phyloP scores from a whole-genome alignment of 2,113 vertebrate species.

The Riparia riparia region DNA sequence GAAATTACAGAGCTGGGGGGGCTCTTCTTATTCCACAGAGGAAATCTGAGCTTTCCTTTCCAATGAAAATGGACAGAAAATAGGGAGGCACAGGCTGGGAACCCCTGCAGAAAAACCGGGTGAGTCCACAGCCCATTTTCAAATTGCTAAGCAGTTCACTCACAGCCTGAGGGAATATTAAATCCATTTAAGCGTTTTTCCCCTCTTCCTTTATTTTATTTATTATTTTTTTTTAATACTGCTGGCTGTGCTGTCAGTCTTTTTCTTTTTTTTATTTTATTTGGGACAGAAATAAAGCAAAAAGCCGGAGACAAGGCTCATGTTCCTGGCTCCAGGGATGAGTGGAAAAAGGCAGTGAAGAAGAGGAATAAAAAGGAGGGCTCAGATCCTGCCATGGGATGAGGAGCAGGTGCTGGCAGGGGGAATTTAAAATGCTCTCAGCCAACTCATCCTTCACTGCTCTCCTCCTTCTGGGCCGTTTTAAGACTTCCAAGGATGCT shows the following conservation, averaged over 20 bases:
- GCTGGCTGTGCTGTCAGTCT: background rate
- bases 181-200: background rate
- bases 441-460: background rate
- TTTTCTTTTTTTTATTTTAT: background rate
- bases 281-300: background rate
- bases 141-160: background rate
- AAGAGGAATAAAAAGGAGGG: background rate
- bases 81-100: background rate
- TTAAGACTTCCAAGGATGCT: background rate
- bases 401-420: background rate
- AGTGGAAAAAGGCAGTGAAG: background rate
- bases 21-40: background rate
- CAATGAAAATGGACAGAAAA: background rate
- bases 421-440: background rate
- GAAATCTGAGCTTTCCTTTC: background rate
- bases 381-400: background rate
- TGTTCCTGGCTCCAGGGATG: background rate
- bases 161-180: background rate
- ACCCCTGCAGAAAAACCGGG: background rate
- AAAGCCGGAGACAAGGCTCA: background rate
- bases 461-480: background rate
- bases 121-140: background rate
- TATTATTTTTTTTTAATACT: background rate
- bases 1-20: background rate
- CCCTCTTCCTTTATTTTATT: rapidly evolving